Base-by-base conservation (phyloP, 92 coral and sea anemone genomes). In the Zoanthus gigantus region DNA sequence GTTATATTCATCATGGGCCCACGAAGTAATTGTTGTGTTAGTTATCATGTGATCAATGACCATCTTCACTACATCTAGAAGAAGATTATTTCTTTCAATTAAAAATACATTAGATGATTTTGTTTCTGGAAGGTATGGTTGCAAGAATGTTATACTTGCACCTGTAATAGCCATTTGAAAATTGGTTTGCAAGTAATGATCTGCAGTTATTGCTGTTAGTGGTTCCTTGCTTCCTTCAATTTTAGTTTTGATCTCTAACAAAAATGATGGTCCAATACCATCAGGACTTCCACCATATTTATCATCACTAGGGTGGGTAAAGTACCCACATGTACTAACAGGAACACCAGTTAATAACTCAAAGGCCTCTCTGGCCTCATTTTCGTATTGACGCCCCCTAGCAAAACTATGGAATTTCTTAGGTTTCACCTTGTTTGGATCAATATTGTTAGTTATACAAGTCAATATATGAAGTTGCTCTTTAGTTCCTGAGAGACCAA, bases 1-100 rank as follows among this genome's bases (percentile, higher is more conserved):
- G 74, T 85, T 88, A 71, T 60, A 88, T 77, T 91, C 94, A 54
- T 88, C 89, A 88, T 91, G 94, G 23, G 94, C 82, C 94, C 94
- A 91, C 58, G 72, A 89, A 77, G 29, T 65, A 16, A 91, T 54
- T 63, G 6, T 71, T 29, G 37, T 63, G 56, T 48, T 30, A 83
- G 91, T 85, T 53, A 88, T 69, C 89, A 91, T 91, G 57, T 61
- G 76, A 77, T 91, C 89, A 66, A 77, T 65, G 74, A 91, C 77
- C 42, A 79, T 88, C 46, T 91, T 91, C 44, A 89, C 76, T 12
- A 88, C 87, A 50, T 84, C 66, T 23, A 77, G 81, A 57, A 91
- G 69, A 56, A 84, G 54, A 23, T 84, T 88, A 60, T 91, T 88
- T 84, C 53, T 86, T 82, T 91, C 89, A 54, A 88, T 91, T 68